phyloP scores from a whole-genome alignment of 2,888 invertebrate species.

The Galerucella calmariensis region DNA sequence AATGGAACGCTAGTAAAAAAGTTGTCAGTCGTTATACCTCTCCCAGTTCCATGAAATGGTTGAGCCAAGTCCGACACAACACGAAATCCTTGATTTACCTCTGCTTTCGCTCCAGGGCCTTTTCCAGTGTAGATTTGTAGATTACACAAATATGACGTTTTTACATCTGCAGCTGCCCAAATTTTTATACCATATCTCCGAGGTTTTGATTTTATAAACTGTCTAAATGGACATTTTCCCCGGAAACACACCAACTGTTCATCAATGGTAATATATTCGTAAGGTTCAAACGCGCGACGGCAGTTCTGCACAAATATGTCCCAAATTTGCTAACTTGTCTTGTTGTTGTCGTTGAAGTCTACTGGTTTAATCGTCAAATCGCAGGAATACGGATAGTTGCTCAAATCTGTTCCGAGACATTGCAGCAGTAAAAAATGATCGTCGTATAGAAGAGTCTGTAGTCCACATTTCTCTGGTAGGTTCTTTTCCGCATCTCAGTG shows the following conservation, averaged over 20 bases:
- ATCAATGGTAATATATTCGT: conserved; percentile 41
- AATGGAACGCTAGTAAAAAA: conserved; percentile 33
- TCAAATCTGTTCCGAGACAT: too few relatives aligned
- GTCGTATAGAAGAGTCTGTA: conserved; percentile 30
- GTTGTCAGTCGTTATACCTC: conserved; percentile 41
- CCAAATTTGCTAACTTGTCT: conserved; percentile 40
- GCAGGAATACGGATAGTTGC: conserved; percentile 25
- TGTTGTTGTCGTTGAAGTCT: conserved; percentile 30
- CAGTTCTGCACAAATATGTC: conserved; percentile 34
- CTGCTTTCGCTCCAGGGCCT: conserved; percentile 16
- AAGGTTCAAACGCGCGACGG: conserved; percentile 37
- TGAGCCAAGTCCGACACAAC: conserved; percentile 11
- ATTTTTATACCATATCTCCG: conserved; percentile 42
- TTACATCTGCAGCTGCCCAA: conserved; percentile 43
- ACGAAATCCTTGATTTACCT: too few relatives aligned
- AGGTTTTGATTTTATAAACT: conserved; percentile 46
- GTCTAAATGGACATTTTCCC: conserved; percentile 42
- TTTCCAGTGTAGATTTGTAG: conserved; percentile 45
- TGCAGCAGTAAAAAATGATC: too few relatives aligned
- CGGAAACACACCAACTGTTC: conserved; percentile 41
- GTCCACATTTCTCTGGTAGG: conserved; percentile 34
- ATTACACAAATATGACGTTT: conserved; percentile 43
- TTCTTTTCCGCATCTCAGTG: conserved; percentile 32
- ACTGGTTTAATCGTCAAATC: conserved; percentile 30
- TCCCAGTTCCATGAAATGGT: conserved; percentile 30